Percentiles rank a stretch among this genome's conserved stretches.
phyloP scores from a whole-genome alignment of 2,797 vertebrate species.

The Bucorvus abyssinicus region DNA sequence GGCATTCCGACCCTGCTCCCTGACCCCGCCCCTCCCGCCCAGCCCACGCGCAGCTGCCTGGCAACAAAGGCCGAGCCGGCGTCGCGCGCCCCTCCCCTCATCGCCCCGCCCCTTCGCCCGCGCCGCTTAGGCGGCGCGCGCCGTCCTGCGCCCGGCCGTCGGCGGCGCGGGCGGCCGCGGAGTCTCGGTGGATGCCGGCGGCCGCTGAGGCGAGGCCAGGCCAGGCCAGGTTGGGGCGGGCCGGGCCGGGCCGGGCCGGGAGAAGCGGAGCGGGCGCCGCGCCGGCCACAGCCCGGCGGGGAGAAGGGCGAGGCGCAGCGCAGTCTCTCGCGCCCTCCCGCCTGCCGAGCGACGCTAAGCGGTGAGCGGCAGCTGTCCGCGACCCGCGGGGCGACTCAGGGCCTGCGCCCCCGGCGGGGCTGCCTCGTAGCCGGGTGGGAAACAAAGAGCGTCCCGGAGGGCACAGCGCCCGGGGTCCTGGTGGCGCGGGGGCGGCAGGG shows the following conservation, averaged over 20 bases:
- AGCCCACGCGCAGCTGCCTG: background rate
- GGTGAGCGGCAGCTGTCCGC: background rate
- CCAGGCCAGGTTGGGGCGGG: no score
- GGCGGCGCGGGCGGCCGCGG: background rate
- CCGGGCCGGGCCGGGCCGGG: background rate
- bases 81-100: accelerated
- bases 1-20: background rate
- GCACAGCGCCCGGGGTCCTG: background rate
- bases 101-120: background rate
- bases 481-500: background rate
- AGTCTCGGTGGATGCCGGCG: no score
- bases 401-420: background rate
- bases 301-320: no score
- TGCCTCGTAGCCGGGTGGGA: background rate
- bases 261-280: background rate
- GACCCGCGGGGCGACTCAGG: background rate
- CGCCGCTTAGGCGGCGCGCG: no score
- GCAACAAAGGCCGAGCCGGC: background rate
- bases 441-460: constrained; percentile 8
- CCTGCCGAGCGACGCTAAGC: background rate
- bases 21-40: background rate
- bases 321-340: no score
- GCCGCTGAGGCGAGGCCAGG: background rate
- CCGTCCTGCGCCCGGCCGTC: background rate
- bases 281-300: background rate